Evolutionary conservation across 2,113 vertebrate genomes (phyloP).

Genomic region (Maccullochella peelii): DNA sequence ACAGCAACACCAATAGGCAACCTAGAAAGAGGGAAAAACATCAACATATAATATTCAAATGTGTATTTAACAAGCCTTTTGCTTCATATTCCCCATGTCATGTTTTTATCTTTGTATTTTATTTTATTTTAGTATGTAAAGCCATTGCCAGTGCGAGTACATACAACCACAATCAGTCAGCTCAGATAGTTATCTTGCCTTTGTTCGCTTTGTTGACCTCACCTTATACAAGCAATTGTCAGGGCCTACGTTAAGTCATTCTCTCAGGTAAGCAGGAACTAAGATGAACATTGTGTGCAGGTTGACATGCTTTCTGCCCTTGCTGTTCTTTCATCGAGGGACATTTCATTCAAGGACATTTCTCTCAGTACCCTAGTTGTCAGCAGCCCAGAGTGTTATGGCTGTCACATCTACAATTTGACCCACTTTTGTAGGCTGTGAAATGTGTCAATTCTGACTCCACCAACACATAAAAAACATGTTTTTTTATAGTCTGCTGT

Average conservation of each 20-base stretch:
- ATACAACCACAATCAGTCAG: slow-evolving; percentile 1
- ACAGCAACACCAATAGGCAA: slow-evolving; percentile 29
- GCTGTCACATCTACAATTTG: slow-evolving; percentile 37
- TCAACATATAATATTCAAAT: background rate
- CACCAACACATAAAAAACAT: background rate
- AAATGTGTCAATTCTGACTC: slow-evolving; percentile 33
- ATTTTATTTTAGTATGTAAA: no score
- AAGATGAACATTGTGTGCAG: background rate
- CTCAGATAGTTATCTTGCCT: background rate
- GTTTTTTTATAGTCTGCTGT: slow-evolving; percentile 9
- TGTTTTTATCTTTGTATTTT: no score
- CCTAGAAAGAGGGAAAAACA: background rate
- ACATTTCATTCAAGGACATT: slow-evolving; percentile 34
- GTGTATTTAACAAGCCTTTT: background rate
- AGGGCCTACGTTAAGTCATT: background rate
- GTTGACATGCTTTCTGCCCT: slow-evolving; percentile 1
- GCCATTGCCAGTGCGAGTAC: background rate
- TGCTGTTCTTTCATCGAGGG: slow-evolving; percentile 21
- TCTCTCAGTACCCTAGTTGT: slow-evolving; percentile 16
- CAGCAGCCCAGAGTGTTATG: slow-evolving; percentile 5
- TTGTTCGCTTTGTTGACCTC: slow-evolving; percentile 1
- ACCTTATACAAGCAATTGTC: background rate
- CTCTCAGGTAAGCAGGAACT: background rate
- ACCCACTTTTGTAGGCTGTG: slow-evolving; percentile 28
- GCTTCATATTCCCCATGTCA: background rate